Evolutionary conservation across 2,888 invertebrate genomes (phyloP).

Genomic region (Amblyteles armatorius): DNA sequence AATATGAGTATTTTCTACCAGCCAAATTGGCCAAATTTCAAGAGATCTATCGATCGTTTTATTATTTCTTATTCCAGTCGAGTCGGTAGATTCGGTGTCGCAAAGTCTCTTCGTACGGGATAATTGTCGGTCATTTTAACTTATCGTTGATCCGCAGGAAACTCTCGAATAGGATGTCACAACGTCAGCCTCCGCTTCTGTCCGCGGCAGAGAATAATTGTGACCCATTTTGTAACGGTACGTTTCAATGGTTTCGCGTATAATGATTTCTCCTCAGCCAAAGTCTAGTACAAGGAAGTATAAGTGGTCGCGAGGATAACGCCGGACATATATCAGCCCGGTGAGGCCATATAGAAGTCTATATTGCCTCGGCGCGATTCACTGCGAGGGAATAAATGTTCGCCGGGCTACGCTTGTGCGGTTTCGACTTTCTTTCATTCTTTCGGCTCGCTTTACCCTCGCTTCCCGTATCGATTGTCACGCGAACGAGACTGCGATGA

Average conservation of each 20-base stretch:
- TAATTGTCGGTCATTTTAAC: background rate
- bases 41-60: background rate
- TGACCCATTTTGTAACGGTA: constrained; percentile 74
- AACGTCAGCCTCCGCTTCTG: background rate
- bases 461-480: constrained; percentile 8
- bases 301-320: constrained; percentile 76
- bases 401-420: constrained; percentile 52
- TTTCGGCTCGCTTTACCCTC: constrained; percentile 50
- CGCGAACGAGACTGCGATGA: background rate
- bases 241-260: constrained; percentile 52
- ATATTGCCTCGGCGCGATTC: constrained; percentile 72
- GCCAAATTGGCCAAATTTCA: background rate
- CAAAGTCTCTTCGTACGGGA: background rate
- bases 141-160: background rate
- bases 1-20: no score
- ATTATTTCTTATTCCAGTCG: background rate
- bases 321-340: constrained; percentile 76
- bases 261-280: constrained; percentile 71
- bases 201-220: constrained; percentile 19
- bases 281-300: constrained; percentile 71
- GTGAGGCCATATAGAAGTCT: constrained; percentile 77
- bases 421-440: constrained; percentile 53
- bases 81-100: background rate
- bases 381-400: constrained; percentile 62
- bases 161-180: background rate